These are phyloP conservation scores for Balanococcus diminutus DNA, from an alignment of 2,888 invertebrate genomes.

Conservation along the genomic window DNA sequence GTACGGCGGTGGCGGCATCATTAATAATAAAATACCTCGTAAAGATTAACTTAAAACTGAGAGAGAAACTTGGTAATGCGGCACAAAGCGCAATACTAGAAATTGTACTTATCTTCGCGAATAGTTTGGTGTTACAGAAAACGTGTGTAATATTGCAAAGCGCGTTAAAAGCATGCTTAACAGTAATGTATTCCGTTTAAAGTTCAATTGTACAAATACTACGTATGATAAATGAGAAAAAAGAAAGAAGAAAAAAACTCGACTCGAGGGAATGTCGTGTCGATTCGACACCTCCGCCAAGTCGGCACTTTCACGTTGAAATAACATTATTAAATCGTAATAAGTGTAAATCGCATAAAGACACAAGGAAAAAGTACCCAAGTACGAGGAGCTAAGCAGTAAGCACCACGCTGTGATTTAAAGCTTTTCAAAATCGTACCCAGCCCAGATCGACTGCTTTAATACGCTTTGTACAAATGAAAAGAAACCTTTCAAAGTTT, in stretches of 20 bases:
- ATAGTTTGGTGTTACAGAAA: neutral
- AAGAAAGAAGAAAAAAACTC: too few species aligned
- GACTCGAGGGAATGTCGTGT: neutral
- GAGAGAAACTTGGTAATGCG: neutral
- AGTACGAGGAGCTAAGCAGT: neutral
- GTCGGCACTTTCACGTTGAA: slow-evolving; percentile 13
- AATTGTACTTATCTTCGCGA: slow-evolving; percentile 1
- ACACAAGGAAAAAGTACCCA: neutral
- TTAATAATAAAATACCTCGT: neutral
- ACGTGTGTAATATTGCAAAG: slow-evolving; percentile 13
- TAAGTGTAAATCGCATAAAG: slow-evolving; percentile 28
- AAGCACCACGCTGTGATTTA: neutral
- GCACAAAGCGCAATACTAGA: neutral
- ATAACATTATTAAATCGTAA: slow-evolving; percentile 33
- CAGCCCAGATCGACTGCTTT: neutral
- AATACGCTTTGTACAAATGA: slow-evolving; percentile 33
- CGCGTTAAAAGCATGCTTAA: slow-evolving; percentile 27
- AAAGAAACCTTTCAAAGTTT: slow-evolving; percentile 36
- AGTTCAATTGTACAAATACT: slow-evolving; percentile 38
- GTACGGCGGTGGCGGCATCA: neutral
- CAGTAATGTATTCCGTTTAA: slow-evolving; percentile 39
- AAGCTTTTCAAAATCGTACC: slow-evolving; percentile 7
- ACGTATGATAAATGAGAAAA: slow-evolving; percentile 1
- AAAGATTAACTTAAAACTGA: slow-evolving; percentile 3
- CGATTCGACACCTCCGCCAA: neutral